These are phyloP conservation scores for Lagocephalus sceleratus DNA, from an alignment of 2,797 vertebrate species.

Conservation along the genomic window DNA sequence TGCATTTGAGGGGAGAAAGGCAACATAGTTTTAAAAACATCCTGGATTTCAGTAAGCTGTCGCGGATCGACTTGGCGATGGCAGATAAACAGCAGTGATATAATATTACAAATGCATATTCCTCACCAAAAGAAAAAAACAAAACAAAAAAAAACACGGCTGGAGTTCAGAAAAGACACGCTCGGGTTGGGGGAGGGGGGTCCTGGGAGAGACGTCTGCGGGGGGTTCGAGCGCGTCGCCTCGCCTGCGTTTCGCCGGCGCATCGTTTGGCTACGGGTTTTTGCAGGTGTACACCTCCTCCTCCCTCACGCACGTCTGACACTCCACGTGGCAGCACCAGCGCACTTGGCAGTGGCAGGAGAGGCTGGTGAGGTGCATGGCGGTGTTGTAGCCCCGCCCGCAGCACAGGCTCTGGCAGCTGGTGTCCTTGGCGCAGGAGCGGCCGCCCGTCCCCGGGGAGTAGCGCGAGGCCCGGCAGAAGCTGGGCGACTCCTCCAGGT, in stretches of 20 bases:
- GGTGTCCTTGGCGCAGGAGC: constrained; percentile 88
- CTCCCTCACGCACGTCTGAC: constrained; percentile 91
- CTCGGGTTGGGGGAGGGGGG: constrained; percentile 19
- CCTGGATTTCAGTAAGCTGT: constrained; percentile 34
- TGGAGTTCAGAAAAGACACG: constrained; percentile 25
- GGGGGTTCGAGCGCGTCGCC: constrained; percentile 16
- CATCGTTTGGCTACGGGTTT: constrained; percentile 50
- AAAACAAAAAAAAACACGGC: no score
- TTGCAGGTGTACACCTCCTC: constrained; percentile 98
- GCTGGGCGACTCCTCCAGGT: constrained; percentile 94
- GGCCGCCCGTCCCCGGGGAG: constrained; percentile 87
- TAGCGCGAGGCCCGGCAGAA: constrained; percentile 93
- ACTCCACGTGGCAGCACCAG: constrained; percentile 99
- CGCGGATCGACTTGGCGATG: constrained; percentile 28
- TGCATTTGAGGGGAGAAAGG: constrained; percentile 58
- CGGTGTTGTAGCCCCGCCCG: constrained; percentile 94
- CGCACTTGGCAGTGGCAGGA: constrained; percentile 97
- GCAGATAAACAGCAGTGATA: constrained; percentile 25
- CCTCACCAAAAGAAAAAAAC: constrained; percentile 28
- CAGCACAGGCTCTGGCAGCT: constrained; percentile 96
- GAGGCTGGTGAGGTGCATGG: constrained; percentile 87
- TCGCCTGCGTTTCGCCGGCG: constrained; percentile 3
- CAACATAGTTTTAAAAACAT: constrained; percentile 31
- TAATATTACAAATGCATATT: constrained; percentile 30
- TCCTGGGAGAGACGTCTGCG: constrained; percentile 19